phyloP scores from a whole-genome alignment of 1,140 invertebrate species.

The Anagrus nilaparvatae region DNA sequence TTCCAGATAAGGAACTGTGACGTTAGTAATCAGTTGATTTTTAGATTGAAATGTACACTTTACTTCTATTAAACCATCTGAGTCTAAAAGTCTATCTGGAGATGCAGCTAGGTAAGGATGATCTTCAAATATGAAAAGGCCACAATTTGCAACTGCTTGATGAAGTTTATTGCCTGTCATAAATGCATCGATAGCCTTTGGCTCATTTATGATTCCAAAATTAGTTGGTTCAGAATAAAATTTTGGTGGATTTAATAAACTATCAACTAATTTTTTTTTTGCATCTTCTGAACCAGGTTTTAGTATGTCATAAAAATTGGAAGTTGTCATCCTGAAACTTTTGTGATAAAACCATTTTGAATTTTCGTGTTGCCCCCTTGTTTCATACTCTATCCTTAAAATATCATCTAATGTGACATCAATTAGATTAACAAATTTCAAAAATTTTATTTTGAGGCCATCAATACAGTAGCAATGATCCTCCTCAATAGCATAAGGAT shows the following conservation, averaged over 20 bases:
- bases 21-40: not conserved
- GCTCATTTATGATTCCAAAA: too few species aligned
- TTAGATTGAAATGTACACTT: constrained; percentile 4
- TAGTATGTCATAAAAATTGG: constrained; percentile 3
- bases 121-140: too few species aligned
- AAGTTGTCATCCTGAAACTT: not conserved
- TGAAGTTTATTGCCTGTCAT: too few species aligned
- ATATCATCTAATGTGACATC: not conserved
- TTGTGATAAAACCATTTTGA: not conserved
- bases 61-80: constrained; percentile 12
- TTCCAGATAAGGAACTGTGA: constrained; percentile 1
- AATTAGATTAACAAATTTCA: not conserved
- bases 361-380: not conserved
- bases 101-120: too few species aligned
- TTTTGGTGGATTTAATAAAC: not conserved
- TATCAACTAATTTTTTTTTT: not conserved
- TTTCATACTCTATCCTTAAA: not conserved
- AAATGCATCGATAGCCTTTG: too few species aligned
- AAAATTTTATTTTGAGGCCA: not conserved
- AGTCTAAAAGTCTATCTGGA: constrained; percentile 18
- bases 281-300: not conserved
- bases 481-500: not conserved
- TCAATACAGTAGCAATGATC: not conserved
- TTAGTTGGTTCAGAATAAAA: not conserved
- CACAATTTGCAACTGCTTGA: too few species aligned